Percentiles rank a stretch among this genome's conserved stretches.
phyloP scores from a whole-genome alignment of 2,888 invertebrate genomes.

The Nezara viridula region DNA sequence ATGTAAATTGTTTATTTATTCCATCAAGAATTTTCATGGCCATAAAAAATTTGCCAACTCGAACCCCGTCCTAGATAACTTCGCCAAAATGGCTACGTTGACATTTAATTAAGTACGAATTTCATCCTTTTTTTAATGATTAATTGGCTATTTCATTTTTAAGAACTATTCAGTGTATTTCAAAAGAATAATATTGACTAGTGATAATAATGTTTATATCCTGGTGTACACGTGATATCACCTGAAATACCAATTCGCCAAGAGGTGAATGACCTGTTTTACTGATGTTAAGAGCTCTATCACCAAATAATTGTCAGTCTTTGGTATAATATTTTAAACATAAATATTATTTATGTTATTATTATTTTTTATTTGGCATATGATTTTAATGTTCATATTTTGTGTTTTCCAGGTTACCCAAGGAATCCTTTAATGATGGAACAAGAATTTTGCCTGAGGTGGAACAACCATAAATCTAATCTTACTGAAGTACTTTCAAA shows the following conservation, averaged over 20 bases:
- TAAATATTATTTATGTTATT: neutral
- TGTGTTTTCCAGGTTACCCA: constrained; percentile 62
- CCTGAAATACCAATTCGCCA: constrained; percentile 58
- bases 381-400: constrained; percentile 59
- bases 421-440: constrained; percentile 69
- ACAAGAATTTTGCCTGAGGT: constrained; percentile 91
- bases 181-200: neutral
- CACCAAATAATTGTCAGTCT: constrained; percentile 41
- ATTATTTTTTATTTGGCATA: constrained; percentile 25
- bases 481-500: constrained; percentile 91
- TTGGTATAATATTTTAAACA: neutral
- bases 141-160: neutral
- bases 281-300: constrained; percentile 46
- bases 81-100: constrained; percentile 65
- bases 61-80: constrained; percentile 62
- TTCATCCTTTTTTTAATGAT: neutral
- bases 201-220: constrained; percentile 23
- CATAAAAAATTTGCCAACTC: constrained; percentile 60
- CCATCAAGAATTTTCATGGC: neutral
- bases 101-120: constrained; percentile 58
- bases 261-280: constrained; percentile 64
- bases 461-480: constrained; percentile 94
- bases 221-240: constrained; percentile 37
- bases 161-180: neutral
- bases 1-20: neutral